These are phyloP conservation scores for Aegypius monachus DNA, from an alignment of 2,113 vertebrate genomes.

Conservation along the genomic window DNA sequence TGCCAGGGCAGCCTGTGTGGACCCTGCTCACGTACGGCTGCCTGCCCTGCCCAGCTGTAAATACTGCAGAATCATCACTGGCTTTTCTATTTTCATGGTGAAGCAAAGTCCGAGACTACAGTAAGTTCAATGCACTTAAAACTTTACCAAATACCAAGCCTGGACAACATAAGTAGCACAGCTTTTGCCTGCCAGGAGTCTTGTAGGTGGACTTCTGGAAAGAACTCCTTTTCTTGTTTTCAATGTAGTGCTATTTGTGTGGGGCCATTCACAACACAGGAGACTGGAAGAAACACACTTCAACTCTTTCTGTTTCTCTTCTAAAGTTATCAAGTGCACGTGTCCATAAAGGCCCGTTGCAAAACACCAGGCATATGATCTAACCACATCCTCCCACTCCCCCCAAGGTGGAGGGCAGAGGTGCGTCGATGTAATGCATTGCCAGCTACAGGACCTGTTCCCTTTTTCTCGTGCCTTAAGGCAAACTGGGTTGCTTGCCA, in stretches of 20 bases:
- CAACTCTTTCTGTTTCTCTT: neutral
- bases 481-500: neutral
- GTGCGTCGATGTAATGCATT: accelerated
- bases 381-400: neutral
- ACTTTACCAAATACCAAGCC: neutral
- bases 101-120: neutral
- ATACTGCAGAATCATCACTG: neutral
- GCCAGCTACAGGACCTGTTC: neutral
- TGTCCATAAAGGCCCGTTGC: neutral
- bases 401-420: neutral
- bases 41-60: neutral
- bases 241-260: accelerated
- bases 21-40: neutral
- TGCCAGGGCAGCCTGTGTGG: neutral
- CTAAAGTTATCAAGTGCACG: neutral
- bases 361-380: neutral
- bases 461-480: neutral
- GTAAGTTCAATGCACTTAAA: neutral
- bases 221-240: neutral
- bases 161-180: neutral
- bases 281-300: neutral
- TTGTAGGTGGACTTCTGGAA: neutral
- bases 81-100: neutral
- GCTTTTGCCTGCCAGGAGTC: neutral
- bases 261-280: neutral